Conservation (phyloP, 2,888 invertebrate genomes). For the Ramazzottius varieornatus region DNA sequence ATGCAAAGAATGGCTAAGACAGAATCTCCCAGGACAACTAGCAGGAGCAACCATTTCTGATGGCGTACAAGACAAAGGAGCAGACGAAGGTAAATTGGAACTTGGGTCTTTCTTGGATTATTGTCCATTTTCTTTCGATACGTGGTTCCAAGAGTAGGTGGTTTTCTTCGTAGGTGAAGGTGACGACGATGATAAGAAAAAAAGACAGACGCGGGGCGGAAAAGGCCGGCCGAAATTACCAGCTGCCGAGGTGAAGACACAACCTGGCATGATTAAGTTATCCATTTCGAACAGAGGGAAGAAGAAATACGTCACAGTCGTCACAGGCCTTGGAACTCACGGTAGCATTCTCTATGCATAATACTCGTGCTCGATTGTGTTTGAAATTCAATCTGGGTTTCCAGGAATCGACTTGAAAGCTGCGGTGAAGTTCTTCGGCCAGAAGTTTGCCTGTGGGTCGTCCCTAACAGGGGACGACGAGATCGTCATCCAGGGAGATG, state of each 20-base stretch:
- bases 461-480: slow-evolving; percentile 96
- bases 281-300: slow-evolving; percentile 57
- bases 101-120: neutral
- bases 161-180: neutral
- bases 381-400: no score
- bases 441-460: slow-evolving; percentile 93
- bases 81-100: neutral
- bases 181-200: slow-evolving; percentile 59
- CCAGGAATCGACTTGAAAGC: slow-evolving; percentile 93
- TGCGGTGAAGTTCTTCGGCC: slow-evolving; percentile 87
- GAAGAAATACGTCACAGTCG: slow-evolving; percentile 92
- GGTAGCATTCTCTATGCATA: no score
- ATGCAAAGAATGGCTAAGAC: slow-evolving; percentile 85
- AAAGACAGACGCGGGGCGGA: slow-evolving; percentile 81
- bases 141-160: neutral
- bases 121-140: neutral
- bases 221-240: slow-evolving; percentile 58
- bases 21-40: slow-evolving; percentile 66
- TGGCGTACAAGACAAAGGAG: neutral
- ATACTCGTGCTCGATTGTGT: no score
- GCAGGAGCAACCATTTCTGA: slow-evolving; percentile 8
- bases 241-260: neutral
- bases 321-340: slow-evolving; percentile 76
- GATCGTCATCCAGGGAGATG: slow-evolving; percentile 95
- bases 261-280: slow-evolving; percentile 17